Base-by-base conservation (phyloP, 1,140 invertebrate genomes). In the Neodiprion pinetum region DNA sequence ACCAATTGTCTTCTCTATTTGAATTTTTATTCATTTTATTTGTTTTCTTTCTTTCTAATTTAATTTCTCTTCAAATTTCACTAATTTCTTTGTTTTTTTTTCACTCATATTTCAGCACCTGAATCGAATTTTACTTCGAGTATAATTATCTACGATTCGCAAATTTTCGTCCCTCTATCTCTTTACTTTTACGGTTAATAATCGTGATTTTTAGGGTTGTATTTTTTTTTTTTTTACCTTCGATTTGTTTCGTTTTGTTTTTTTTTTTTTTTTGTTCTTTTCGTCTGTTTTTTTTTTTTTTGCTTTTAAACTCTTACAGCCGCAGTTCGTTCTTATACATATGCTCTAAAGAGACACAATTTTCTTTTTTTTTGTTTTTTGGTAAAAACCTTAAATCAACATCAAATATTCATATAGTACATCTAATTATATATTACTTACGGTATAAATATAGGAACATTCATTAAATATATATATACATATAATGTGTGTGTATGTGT, bases 401-500 rank as follows among this genome's bases (percentile, higher is more conserved):
- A 87, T 83, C 82, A 79, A 88, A 88, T 88, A 87, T 87, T 78
- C 81, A 85, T 87, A 86, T 82, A 79, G 79, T 87, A 88, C 85
- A 87, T 81, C 5, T 85, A 85, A 85, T 80, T 83, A 84, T 76
- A 74, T 83, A 82, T 40, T 3, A 40, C 83, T 85, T 85, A 86
- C 80, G 83, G 83, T 88, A 88, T 84, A 88, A 88, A 88, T 88
- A 88, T 88, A 88, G 86, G 86, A 88, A 88, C 87, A 88, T 88
- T 87, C 83, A 88, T 88, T 88, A 88, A 88, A 88, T 88, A 72
- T 67, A 50, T 68, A 78, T 76, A 78, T 77, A 78, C 48, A 77
- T 77, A 71, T 69, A 61, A 75, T 71, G 70, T 75, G 76, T 68
- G 70, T 65, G 17, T 70, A 73, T 67, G 73, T 76, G 77, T 82